Conservation (phyloP, 2,797 vertebrate genomes). For the Sylvilagus floridanus region DNA sequence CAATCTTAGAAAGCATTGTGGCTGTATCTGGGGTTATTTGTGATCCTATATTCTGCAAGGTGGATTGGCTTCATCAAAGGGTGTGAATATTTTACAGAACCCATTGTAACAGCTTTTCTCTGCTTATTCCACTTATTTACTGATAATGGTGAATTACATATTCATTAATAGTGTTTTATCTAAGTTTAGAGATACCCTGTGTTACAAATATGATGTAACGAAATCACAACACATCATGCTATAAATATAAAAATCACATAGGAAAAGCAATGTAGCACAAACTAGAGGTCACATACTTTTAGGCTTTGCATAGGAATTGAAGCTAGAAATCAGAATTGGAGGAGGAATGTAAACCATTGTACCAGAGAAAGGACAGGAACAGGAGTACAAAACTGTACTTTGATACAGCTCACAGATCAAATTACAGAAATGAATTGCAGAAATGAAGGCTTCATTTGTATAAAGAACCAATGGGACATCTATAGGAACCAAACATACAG, state of each 20-base stretch:
- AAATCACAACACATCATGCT: not conserved
- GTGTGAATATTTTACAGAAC: not conserved
- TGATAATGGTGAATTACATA: not conserved
- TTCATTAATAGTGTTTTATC: not conserved
- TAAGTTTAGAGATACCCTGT: not conserved
- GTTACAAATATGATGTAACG: too few relatives aligned
- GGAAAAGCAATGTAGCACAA: not conserved
- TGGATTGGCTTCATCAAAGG: not conserved
- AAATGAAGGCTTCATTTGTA: not conserved
- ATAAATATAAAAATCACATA: not conserved
- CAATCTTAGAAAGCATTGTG: not conserved
- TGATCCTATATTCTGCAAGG: not conserved
- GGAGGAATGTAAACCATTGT: not conserved
- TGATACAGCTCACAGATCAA: not conserved
- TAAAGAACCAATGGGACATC: not conserved
- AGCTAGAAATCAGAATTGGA: slow-evolving; percentile 17
- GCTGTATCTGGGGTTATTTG: not conserved
- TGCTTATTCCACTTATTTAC: not conserved
- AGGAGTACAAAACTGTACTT: not conserved
- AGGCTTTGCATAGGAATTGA: not conserved
- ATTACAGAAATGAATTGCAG: not conserved
- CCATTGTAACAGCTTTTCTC: not conserved
- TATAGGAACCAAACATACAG: not conserved
- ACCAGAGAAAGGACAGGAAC: not conserved
- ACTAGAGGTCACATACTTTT: not conserved